phyloP scores from a whole-genome alignment of 2,113 vertebrate species.

The Athene cunicularia region DNA sequence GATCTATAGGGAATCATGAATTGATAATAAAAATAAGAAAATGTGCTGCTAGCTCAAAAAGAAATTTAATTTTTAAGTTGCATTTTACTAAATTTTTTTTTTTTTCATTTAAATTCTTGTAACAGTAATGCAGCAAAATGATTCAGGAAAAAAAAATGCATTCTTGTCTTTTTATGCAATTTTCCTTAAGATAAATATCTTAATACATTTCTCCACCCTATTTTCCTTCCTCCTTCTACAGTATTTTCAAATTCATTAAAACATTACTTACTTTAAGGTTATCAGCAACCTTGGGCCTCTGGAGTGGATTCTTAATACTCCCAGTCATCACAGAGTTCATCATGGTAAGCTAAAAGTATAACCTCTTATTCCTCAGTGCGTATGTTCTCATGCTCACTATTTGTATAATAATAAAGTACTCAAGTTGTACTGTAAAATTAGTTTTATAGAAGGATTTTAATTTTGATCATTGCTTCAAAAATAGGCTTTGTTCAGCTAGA shows the following conservation, averaged over 20 bases:
- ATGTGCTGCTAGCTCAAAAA: background rate
- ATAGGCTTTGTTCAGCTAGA: background rate
- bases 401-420: background rate
- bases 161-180: background rate
- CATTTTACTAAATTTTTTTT: background rate
- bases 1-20: background rate
- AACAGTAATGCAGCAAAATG: background rate
- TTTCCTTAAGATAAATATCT: background rate
- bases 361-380: background rate
- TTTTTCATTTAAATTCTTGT: background rate
- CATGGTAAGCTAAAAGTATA: slow-evolving; percentile 78
- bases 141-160: background rate
- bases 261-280: slow-evolving; percentile 70
- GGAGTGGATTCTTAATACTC: slow-evolving; percentile 92
- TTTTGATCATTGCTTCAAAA: background rate
- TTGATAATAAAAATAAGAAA: background rate
- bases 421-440: background rate
- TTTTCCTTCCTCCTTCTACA: background rate
- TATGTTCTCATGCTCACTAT: background rate
- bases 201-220: background rate
- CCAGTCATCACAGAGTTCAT: slow-evolving; percentile 93
- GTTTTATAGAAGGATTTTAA: background rate
- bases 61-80: background rate
- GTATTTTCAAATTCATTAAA: background rate
- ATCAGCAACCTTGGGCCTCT: slow-evolving; percentile 86